phyloP scores from a whole-genome alignment of 2,888 invertebrate genomes.

The Tribolium freemani region DNA sequence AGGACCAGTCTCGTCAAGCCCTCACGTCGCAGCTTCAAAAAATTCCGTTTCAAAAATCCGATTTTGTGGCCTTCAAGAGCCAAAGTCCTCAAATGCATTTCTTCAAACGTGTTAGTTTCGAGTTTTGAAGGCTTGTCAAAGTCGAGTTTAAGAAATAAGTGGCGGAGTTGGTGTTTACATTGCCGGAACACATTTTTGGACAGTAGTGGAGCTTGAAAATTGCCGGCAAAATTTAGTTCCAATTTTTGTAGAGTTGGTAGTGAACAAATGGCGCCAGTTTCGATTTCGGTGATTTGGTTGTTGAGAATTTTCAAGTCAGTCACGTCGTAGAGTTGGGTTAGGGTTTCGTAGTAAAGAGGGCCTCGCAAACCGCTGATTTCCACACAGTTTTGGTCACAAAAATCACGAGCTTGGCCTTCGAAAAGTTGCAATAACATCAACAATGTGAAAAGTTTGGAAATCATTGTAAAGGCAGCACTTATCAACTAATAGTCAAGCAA shows the following conservation, averaged over 20 bases:
- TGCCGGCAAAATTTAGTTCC: conserved; percentile 8
- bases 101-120: conserved; percentile 8
- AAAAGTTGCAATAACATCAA: neutral
- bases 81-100: conserved; percentile 12
- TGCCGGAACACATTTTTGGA: neutral
- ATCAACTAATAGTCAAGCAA: too few relatives aligned
- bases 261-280: conserved; percentile 8
- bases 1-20: conserved; percentile 1
- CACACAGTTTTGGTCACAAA: neutral
- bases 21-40: neutral
- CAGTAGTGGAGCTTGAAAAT: neutral
- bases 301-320: conserved; percentile 6
- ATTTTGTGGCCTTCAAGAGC: neutral
- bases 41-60: neutral
- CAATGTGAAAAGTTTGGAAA: neutral
- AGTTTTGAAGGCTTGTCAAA: neutral
- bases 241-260: neutral
- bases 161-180: neutral
- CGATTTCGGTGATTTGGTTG: neutral
- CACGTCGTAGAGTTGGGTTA: neutral
- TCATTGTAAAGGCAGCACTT: neutral
- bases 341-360: neutral
- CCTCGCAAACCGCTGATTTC: neutral
- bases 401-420: neutral
- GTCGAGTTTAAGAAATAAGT: conserved; percentile 4